A percentile compares a stretch with the other conserved stretches of the same genome.
phyloP scores from a whole-genome alignment of 1,140 invertebrate genomes.

The Drosophila virilis region DNA sequence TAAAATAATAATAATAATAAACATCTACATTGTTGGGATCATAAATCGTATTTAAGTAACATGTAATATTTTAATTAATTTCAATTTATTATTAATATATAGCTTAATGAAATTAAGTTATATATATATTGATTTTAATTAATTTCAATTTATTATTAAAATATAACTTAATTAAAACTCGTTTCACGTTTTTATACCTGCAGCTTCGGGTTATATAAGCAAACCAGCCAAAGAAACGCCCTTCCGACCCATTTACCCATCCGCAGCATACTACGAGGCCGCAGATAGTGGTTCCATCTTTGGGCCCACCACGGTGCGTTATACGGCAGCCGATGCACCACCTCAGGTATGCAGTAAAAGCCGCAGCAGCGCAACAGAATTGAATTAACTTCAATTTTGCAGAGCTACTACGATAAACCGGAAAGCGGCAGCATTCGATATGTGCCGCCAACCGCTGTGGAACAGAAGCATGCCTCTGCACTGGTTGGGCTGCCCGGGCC shows the following conservation, averaged over 20 bases:
- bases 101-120: too few species aligned
- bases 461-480: conserved; percentile 14
- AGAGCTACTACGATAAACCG: conserved; percentile 60
- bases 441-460: conserved; percentile 16
- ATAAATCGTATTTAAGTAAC: too few species aligned
- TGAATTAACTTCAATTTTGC: conserved; percentile 47
- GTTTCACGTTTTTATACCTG: neutral
- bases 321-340: conserved; percentile 62
- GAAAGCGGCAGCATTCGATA: conserved; percentile 41
- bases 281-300: conserved; percentile 48
- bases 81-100: too few species aligned
- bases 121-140: too few species aligned
- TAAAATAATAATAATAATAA: too few species aligned
- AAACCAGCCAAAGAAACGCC: conserved; percentile 45
- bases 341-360: conserved; percentile 45
- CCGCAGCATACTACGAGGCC: conserved; percentile 47
- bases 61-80: too few species aligned
- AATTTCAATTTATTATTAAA: too few species aligned
- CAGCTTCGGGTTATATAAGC: conserved; percentile 43
- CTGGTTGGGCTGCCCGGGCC: conserved; percentile 17
- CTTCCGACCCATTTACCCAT: conserved; percentile 51
- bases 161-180: too few species aligned
- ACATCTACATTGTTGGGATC: too few species aligned
- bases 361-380: conserved; percentile 9
- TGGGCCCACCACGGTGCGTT: conserved; percentile 67